These are phyloP conservation scores for Drosophila infuscata DNA, from an alignment of 2,888 invertebrate genomes.

Conservation along the genomic window DNA sequence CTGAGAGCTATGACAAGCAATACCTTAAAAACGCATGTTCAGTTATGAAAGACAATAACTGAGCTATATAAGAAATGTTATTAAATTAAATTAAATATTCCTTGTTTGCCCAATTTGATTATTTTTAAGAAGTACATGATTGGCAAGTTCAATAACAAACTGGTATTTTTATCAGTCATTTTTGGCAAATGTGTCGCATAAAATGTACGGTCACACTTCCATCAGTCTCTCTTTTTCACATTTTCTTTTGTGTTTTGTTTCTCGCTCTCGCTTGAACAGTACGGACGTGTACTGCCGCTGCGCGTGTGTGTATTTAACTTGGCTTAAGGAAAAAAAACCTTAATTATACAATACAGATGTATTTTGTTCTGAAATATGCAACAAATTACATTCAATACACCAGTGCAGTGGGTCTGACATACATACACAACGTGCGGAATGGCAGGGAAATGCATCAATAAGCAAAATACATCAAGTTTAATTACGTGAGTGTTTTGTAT, in stretches of 20 bases:
- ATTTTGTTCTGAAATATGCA: constrained; percentile 46
- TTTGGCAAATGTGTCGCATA: neutral
- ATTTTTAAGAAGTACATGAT: neutral
- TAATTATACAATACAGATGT: constrained; percentile 66
- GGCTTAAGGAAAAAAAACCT: constrained; percentile 52
- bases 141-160: neutral
- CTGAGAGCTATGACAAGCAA: constrained; percentile 17
- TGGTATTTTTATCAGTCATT: constrained; percentile 12
- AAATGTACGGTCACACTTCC: constrained; percentile 24
- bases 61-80: neutral
- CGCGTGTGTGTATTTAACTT: constrained; percentile 67
- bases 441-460: constrained; percentile 50
- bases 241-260: constrained; percentile 62
- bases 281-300: constrained; percentile 63
- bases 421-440: constrained; percentile 38
- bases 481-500: constrained; percentile 69
- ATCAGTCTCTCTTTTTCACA: constrained; percentile 48
- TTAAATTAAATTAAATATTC: neutral
- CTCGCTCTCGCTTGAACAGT: constrained; percentile 66
- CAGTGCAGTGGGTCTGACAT: constrained; percentile 49
- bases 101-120: neutral
- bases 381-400: constrained; percentile 48
- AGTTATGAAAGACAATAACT: neutral
- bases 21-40: neutral
- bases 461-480: constrained; percentile 59